Percentiles rank a stretch among this genome's conserved stretches.
phyloP scores from a whole-genome alignment of 2,888 invertebrate species.

The Malachius bipustulatus region DNA sequence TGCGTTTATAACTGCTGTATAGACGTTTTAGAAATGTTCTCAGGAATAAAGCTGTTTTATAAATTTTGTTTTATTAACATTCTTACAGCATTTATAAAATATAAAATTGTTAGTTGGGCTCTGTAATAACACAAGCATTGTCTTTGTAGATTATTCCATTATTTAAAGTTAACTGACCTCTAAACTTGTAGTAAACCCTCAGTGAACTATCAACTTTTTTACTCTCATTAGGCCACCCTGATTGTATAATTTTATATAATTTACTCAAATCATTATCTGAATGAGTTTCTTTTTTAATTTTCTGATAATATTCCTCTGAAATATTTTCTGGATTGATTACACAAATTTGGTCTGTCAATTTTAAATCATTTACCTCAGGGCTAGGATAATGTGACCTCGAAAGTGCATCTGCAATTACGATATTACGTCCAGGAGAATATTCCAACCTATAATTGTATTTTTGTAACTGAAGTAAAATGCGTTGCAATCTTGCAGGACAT shows the following conservation, averaged over 20 bases:
- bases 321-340: slow-evolving; percentile 9
- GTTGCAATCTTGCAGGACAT: too few species aligned
- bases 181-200: slow-evolving; percentile 13
- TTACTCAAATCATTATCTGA: slow-evolving; percentile 8
- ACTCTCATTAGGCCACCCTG: slow-evolving; percentile 21
- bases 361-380: slow-evolving; percentile 10
- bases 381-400: slow-evolving; percentile 12
- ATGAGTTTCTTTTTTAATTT: slow-evolving; percentile 11
- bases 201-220: slow-evolving; percentile 12
- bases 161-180: slow-evolving; percentile 11
- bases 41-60: too few species aligned
- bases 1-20: too few species aligned
- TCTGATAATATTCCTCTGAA: slow-evolving; percentile 11
- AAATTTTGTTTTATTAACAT: too few species aligned
- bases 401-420: slow-evolving; percentile 13
- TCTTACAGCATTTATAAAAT: too few species aligned
- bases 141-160: slow-evolving; percentile 13
- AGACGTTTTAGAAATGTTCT: too few species aligned
- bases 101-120: too few species aligned
- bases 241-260: slow-evolving; percentile 18
- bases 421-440: slow-evolving; percentile 12
- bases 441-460: slow-evolving; percentile 9
- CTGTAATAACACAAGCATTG: slow-evolving; percentile 13
- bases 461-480: too few species aligned
- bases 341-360: slow-evolving; percentile 10